A percentile compares a stretch with the other conserved stretches of the same genome.
phyloP scores from a whole-genome alignment of 2,888 invertebrate genomes.

The Tetramorium bicarinatum region DNA sequence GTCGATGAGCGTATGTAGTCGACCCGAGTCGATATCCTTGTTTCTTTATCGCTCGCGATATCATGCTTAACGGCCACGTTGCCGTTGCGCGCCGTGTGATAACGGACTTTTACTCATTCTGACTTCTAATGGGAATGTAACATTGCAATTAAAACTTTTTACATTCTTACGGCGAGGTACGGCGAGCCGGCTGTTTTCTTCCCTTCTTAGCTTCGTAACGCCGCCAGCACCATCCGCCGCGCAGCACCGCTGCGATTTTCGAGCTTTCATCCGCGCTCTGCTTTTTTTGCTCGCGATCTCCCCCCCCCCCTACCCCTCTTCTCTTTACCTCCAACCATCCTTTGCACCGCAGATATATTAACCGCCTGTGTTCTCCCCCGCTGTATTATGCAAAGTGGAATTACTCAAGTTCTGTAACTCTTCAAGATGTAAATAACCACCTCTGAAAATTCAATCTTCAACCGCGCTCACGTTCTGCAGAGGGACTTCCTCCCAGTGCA shows the following conservation, averaged over 20 bases:
- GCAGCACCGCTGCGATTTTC: conserved; percentile 53
- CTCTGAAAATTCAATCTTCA: conserved; percentile 58
- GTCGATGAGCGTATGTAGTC: conserved; percentile 2
- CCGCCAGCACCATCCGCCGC: background rate
- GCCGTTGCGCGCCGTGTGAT: conserved; percentile 21
- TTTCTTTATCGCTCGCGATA: conserved; percentile 37
- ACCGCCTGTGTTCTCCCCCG: conserved; percentile 51
- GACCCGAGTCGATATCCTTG: background rate
- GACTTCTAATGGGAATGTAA: conserved; percentile 52
- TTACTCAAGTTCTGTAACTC: conserved; percentile 59
- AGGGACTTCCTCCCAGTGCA: conserved; percentile 48
- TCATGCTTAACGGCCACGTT: conserved; percentile 22
- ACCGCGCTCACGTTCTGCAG: conserved; percentile 53
- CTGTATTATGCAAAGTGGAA: conserved; percentile 58
- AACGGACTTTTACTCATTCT: conserved; percentile 42
- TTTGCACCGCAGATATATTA: conserved; percentile 48
- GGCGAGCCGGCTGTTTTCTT: conserved; percentile 8
- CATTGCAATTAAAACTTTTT: conserved; percentile 56
- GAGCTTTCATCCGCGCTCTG: conserved; percentile 30
- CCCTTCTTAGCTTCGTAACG: conserved; percentile 22
- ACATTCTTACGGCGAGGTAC: conserved; percentile 38
- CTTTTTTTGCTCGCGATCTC: background rate
- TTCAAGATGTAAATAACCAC: conserved; percentile 59
- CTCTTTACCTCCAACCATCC: background rate
- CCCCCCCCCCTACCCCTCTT: no score